phyloP scores from a whole-genome alignment of 2,797 vertebrate genomes.

The Linurgus olivaceus region DNA sequence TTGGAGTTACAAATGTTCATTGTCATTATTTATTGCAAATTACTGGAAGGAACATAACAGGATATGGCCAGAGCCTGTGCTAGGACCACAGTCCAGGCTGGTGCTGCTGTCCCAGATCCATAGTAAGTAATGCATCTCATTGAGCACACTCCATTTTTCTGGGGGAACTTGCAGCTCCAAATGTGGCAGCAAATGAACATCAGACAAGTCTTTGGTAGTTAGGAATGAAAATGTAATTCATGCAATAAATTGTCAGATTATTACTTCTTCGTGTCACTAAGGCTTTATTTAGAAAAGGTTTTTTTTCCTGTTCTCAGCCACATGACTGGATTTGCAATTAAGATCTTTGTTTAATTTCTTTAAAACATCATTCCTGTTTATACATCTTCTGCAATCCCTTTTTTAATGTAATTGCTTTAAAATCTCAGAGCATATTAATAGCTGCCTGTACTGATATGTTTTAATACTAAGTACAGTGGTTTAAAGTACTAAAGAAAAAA shows the following conservation, averaged over 20 bases:
- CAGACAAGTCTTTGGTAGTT: background rate
- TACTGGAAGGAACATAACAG: background rate
- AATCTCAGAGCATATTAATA: constrained; percentile 68
- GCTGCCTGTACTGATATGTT: constrained; percentile 59
- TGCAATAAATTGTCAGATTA: constrained; percentile 53
- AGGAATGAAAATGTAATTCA: constrained; percentile 37
- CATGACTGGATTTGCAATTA: constrained; percentile 73
- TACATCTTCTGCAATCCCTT: constrained; percentile 51
- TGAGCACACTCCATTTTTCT: background rate
- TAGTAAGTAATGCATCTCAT: background rate
- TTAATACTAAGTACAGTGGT: constrained; percentile 58
- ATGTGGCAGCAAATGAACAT: background rate
- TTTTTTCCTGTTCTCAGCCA: constrained; percentile 52
- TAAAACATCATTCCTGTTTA: constrained; percentile 73
- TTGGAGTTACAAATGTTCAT: background rate
- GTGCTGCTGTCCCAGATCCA: background rate
- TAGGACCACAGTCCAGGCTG: background rate
- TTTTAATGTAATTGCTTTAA: constrained; percentile 74
- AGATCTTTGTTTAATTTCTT: constrained; percentile 72
- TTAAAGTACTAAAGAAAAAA: constrained; percentile 58
- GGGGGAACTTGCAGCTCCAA: constrained; percentile 18
- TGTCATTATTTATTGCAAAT: background rate
- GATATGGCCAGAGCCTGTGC: background rate
- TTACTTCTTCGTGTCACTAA: constrained; percentile 43
- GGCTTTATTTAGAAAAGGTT: constrained; percentile 63